Evolutionary conservation across 2,888 invertebrate genomes (phyloP).

Genomic region (Orthonevra nobilis): DNA sequence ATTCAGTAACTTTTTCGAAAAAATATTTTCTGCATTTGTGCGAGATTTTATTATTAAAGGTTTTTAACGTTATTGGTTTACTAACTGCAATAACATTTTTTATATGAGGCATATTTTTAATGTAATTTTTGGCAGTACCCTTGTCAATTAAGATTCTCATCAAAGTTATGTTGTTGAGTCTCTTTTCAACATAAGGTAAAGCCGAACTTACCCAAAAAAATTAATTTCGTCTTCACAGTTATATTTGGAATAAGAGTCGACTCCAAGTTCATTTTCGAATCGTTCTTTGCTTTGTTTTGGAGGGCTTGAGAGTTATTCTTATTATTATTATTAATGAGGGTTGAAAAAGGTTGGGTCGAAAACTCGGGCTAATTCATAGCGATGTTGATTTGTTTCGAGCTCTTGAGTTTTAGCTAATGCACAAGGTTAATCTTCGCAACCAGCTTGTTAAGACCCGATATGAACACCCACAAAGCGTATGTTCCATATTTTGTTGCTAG

Average conservation of each 20-base stretch:
- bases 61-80: not conserved
- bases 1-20: not conserved
- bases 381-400: not conserved
- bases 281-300: not conserved
- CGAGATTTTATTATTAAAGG: not conserved
- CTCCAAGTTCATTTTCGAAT: too few species aligned
- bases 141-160: not conserved
- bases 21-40: not conserved
- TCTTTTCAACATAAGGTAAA: too few species aligned
- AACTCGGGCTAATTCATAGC: not conserved
- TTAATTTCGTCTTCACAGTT: not conserved
- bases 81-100: not conserved
- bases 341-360: not conserved
- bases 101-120: too few species aligned
- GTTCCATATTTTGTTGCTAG: constrained; percentile 1
- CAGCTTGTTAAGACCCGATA: constrained; percentile 7
- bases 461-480: not conserved
- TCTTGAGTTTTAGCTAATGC: constrained; percentile 2
- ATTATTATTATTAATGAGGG: not conserved
- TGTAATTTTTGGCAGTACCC: not conserved
- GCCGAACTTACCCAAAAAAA: too few species aligned
- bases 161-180: not conserved
- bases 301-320: not conserved
- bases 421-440: not conserved
- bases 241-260: too few species aligned